These are phyloP conservation scores for Synergus laeviventris DNA, from an alignment of 2,888 invertebrate species.

Conservation along the genomic window DNA sequence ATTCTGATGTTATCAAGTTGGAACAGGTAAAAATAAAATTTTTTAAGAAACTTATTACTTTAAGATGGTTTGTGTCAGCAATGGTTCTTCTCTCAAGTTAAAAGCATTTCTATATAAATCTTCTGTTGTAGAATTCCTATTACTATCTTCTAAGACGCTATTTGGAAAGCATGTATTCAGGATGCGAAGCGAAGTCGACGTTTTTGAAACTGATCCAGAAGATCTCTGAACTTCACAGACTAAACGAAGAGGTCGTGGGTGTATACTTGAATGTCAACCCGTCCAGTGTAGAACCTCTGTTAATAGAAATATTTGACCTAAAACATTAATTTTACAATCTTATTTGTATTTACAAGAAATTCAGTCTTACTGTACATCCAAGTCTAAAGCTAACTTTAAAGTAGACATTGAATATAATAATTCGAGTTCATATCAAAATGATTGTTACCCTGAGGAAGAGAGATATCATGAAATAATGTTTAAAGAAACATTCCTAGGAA, in stretches of 20 bases:
- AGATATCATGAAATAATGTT: neutral
- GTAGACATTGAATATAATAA: neutral
- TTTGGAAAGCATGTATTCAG: conserved; percentile 88
- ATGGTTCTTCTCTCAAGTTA: conserved; percentile 5
- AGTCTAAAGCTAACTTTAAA: conserved; percentile 11
- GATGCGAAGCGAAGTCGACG: conserved; percentile 91
- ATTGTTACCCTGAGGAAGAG: neutral
- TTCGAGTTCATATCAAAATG: neutral
- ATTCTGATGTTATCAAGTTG: conserved; percentile 88
- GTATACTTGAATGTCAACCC: conserved; percentile 96
- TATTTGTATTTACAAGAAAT: neutral
- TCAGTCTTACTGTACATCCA: conserved; percentile 5
- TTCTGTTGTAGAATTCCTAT: conserved; percentile 85
- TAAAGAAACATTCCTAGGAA: neutral
- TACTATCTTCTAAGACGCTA: conserved; percentile 91
- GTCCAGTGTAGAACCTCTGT: conserved; percentile 91
- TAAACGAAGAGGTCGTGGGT: conserved; percentile 94
- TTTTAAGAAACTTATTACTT: neutral
- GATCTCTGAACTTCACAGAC: conserved; percentile 90
- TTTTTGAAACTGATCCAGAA: conserved; percentile 93
- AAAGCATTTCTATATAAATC: conserved; percentile 39
- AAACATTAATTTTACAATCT: conserved; percentile 77
- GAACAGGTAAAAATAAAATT: conserved; percentile 82
- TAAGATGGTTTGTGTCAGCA: no score
- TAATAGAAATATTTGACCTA: conserved; percentile 96